Evolutionary conservation across 2,797 vertebrate genomes (phyloP), one percentile per base, ranked within the genome.

Genomic region (Chaunax sp.): DNA sequence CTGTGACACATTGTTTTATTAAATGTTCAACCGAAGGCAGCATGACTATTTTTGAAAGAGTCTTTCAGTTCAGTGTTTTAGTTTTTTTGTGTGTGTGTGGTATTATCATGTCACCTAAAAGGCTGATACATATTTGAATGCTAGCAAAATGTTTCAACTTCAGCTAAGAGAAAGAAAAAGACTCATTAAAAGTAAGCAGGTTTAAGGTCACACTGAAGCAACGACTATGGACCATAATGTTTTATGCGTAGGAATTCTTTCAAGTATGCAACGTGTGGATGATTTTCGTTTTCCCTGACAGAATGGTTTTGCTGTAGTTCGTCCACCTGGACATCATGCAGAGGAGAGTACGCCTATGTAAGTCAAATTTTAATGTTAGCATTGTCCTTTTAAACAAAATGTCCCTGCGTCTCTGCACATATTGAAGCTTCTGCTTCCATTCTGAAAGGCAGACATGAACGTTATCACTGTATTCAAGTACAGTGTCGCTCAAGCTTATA

Each of bases 261-360:
- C 41, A 30, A 25, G 16, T 22, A 0, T 9, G 8, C 46, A 40
- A 15, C 57, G 30, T 18, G 18, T 40, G 38, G 57, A 7, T 66
- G 18, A 46, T 15, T 64, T 65, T 19, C 71, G 14, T 53, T 81
- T 76, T 65, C n/a, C 8, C 49, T 14, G 41, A 45, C 84, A 99
- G 98, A 99, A 99, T 0, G 97, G 97, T 52, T 99, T 99, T 78
- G 97, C 97, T 64, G 96, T 99, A 8, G 97, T 99, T 35, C 94
- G 97, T 28, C 97, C 97, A 38, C 97, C 97, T 0, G 97, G 97
- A 86, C 97, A 99, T 80, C 97, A 99, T 0, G 97, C 97, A 0
- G 97, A 99, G 86, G 97, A 99, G 90, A 98, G 95, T 90, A 97
- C 97, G 0, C 97, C 97, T 13, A 99, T 99, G 97, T 98, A 82